phyloP scores from a whole-genome alignment of 2,888 invertebrate species.

The Nomada hirtipes region DNA sequence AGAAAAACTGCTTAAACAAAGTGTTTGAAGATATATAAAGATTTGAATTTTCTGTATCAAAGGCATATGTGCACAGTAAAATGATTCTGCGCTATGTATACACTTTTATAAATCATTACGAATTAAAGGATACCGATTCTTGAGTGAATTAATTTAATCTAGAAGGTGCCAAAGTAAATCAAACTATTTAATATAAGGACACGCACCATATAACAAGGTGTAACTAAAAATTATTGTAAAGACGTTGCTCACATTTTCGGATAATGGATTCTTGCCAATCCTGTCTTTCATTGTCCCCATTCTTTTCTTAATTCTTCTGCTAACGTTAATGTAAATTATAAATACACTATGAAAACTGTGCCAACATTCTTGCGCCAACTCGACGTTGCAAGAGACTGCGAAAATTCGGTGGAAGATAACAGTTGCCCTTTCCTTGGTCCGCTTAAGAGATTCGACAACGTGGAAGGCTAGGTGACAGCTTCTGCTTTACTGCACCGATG shows the following conservation, averaged over 20 bases:
- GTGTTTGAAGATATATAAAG: no score
- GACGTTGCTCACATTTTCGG: not conserved
- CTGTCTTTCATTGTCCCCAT: no score
- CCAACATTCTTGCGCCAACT: not conserved
- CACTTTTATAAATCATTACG: no score
- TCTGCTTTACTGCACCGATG: conserved; percentile 4
- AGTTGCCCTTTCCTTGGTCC: not conserved
- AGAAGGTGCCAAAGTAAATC: no score
- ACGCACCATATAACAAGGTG: no score
- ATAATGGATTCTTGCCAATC: not conserved
- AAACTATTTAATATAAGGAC: not conserved
- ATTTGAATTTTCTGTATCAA: no score
- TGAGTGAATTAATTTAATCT: no score
- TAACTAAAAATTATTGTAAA: not conserved
- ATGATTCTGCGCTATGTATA: no score
- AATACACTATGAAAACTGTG: not conserved
- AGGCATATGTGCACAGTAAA: no score
- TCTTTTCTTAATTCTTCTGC: not conserved
- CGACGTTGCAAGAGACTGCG: not conserved
- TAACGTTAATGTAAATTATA: not conserved
- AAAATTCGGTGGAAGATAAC: not conserved
- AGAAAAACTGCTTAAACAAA: no score
- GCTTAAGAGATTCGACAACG: conserved; percentile 27
- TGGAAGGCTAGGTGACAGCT: not conserved
- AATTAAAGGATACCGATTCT: no score